Conservation (phyloP, 2,113 vertebrate species). For the Tretioscincus oriximinensis region DNA sequence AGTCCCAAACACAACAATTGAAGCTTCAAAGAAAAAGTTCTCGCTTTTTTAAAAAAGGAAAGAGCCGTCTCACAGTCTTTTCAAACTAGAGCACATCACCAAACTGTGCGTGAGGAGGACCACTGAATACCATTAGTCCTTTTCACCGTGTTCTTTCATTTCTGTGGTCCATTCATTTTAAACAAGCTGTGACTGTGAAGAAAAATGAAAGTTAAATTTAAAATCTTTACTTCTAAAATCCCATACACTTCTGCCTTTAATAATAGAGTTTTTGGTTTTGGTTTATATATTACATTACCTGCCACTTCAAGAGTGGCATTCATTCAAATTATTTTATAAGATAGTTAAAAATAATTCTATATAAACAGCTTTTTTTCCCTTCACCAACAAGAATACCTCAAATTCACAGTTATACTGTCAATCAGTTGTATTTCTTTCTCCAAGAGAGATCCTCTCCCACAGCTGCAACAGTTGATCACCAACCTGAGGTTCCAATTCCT, state of each 20-base stretch:
- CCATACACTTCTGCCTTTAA: neutral
- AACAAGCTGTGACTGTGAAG: slow-evolving; percentile 31
- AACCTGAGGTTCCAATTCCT: slow-evolving; percentile 90
- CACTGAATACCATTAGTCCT: slow-evolving; percentile 25
- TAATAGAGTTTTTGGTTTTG: neutral
- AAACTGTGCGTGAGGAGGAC: slow-evolving; percentile 35
- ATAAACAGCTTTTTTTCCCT: neutral
- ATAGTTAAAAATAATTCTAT: neutral
- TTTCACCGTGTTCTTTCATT: neutral
- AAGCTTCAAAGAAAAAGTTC: slow-evolving; percentile 48
- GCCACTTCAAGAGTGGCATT: neutral
- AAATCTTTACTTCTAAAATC: neutral
- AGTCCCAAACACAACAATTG: slow-evolving; percentile 40
- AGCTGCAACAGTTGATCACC: slow-evolving; percentile 84
- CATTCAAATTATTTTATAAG: neutral
- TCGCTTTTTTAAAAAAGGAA: slow-evolving; percentile 12
- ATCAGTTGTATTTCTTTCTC: slow-evolving; percentile 60
- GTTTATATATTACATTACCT: neutral
- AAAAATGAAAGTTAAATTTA: slow-evolving; percentile 22
- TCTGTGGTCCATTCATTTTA: slow-evolving; percentile 31
- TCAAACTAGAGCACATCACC: slow-evolving; percentile 47
- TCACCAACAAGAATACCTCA: slow-evolving; percentile 18
- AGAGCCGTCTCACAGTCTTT: slow-evolving; percentile 33
- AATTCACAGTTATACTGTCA: slow-evolving; percentile 42
- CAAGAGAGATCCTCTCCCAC: slow-evolving; percentile 77